A percentile compares a stretch with the other conserved stretches of the same genome.
Conservation (phyloP, 1,140 invertebrate genomes). For the Drosophila serrata region DNA sequence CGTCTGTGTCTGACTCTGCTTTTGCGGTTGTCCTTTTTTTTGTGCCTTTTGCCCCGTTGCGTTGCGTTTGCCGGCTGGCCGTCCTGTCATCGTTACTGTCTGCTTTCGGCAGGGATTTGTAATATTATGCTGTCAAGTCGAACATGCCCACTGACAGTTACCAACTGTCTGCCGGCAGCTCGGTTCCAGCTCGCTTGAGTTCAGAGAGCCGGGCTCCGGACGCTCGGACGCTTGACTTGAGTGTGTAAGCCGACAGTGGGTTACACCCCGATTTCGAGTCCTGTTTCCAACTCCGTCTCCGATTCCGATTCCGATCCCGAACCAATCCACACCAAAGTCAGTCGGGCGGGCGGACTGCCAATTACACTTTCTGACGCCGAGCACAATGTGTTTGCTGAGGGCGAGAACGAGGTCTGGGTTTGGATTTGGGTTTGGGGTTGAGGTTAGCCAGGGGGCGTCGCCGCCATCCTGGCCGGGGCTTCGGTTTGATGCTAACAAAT, state of each 20-base stretch:
- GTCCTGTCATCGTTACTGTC: slow-evolving; percentile 74
- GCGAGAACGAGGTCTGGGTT: not conserved
- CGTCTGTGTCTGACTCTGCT: slow-evolving; percentile 6
- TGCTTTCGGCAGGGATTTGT: slow-evolving; percentile 82
- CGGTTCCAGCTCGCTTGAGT: slow-evolving; percentile 48
- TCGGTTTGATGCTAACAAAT: slow-evolving; percentile 84
- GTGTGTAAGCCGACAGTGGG: slow-evolving; percentile 69
- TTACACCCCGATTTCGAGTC: slow-evolving; percentile 48
- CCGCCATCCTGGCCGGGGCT: slow-evolving; percentile 36
- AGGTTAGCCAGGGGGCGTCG: slow-evolving; percentile 29
- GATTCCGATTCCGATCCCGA: slow-evolving; percentile 21
- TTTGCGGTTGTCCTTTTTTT: slow-evolving; percentile 48
- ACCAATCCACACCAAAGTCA: slow-evolving; percentile 19
- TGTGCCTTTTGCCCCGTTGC: slow-evolving; percentile 40
- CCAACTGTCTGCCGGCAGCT: slow-evolving; percentile 63
- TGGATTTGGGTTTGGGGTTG: slow-evolving; percentile 18
- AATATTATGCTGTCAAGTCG: slow-evolving; percentile 83
- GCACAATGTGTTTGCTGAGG: slow-evolving; percentile 25
- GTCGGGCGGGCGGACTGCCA: slow-evolving; percentile 63
- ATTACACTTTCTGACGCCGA: slow-evolving; percentile 80
- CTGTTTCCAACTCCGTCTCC: slow-evolving; percentile 14
- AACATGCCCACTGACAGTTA: slow-evolving; percentile 83
- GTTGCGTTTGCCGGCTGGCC: slow-evolving; percentile 34
- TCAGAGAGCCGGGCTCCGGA: slow-evolving; percentile 12
- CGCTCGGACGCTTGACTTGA: slow-evolving; percentile 48